Percentiles rank a stretch among this genome's conserved stretches.
phyloP scores from a whole-genome alignment of 2,113 vertebrate genomes.

The Tautogolabrus adspersus region DNA sequence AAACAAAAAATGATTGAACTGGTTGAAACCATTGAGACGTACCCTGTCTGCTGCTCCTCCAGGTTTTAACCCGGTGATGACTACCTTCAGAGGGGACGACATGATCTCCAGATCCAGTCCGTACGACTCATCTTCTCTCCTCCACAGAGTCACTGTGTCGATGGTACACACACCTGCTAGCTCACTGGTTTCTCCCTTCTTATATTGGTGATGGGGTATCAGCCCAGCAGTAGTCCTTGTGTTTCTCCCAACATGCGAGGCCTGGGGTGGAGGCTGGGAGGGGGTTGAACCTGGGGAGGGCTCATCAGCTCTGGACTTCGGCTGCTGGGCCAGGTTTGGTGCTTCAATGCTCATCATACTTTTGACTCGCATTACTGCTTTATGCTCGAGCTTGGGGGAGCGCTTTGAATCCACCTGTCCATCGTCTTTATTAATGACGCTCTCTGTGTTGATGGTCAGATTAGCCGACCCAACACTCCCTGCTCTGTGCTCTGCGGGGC shows the following conservation, averaged over 20 bases:
- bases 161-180: slow-evolving; percentile 55
- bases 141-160: slow-evolving; percentile 79
- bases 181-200: slow-evolving; percentile 75
- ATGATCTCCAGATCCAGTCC: slow-evolving; percentile 88
- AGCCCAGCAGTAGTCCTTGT: slow-evolving; percentile 58
- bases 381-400: slow-evolving; percentile 90
- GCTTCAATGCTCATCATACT: slow-evolving; percentile 85
- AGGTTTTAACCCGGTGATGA: slow-evolving; percentile 82
- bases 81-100: slow-evolving; percentile 83
- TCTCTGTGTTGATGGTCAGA: slow-evolving; percentile 76
- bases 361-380: slow-evolving; percentile 84
- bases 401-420: slow-evolving; percentile 84
- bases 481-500: slow-evolving; percentile 56
- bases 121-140: slow-evolving; percentile 81
- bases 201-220: slow-evolving; percentile 75
- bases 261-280: slow-evolving; percentile 7
- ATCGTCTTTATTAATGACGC: slow-evolving; percentile 71
- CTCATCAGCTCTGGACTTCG: slow-evolving; percentile 75
- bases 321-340: slow-evolving; percentile 71
- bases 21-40: slow-evolving; percentile 18
- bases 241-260: slow-evolving; percentile 30
- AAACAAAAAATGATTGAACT: background rate
- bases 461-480: slow-evolving; percentile 44
- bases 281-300: background rate
- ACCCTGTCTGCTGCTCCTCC: slow-evolving; percentile 88